These are phyloP conservation scores for Callitettix versicolor DNA, from an alignment of 1,140 invertebrate species.

Conservation along the genomic window DNA sequence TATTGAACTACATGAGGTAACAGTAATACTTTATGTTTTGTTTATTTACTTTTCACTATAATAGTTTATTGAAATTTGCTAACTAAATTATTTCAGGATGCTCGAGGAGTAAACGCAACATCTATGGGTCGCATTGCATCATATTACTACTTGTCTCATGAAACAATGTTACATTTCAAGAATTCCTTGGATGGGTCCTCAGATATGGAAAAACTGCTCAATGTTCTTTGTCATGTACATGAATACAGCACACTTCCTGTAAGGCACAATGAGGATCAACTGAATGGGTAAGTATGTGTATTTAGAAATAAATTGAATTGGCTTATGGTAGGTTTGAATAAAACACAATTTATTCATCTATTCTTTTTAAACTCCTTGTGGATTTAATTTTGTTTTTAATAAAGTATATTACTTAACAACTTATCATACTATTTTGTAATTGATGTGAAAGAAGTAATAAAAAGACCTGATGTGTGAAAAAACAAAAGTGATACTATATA, in stretches of 20 bases:
- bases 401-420: too few species aligned
- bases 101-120: slow-evolving; percentile 58
- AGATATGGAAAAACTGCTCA: slow-evolving; percentile 62
- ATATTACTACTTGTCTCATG: slow-evolving; percentile 93
- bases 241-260: slow-evolving; percentile 94
- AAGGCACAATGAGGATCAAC: slow-evolving; percentile 92
- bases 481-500: too few species aligned
- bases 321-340: too few species aligned
- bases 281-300: slow-evolving; percentile 69
- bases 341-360: too few species aligned
- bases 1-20: slow-evolving; percentile 46
- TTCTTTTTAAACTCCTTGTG: too few species aligned
- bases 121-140: slow-evolving; percentile 88
- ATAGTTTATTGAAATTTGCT: slow-evolving; percentile 7
- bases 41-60: neutral
- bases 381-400: too few species aligned
- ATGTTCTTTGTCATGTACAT: slow-evolving; percentile 69
- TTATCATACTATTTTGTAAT: too few species aligned
- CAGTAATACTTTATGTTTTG: neutral
- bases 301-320: too few species aligned
- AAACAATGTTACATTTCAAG: slow-evolving; percentile 78
- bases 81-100: slow-evolving; percentile 43
- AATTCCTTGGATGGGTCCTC: slow-evolving; percentile 52
- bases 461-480: too few species aligned
- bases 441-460: too few species aligned